phyloP scores from a whole-genome alignment of 2,113 vertebrate genomes.

The Cynopterus brachyotis region DNA sequence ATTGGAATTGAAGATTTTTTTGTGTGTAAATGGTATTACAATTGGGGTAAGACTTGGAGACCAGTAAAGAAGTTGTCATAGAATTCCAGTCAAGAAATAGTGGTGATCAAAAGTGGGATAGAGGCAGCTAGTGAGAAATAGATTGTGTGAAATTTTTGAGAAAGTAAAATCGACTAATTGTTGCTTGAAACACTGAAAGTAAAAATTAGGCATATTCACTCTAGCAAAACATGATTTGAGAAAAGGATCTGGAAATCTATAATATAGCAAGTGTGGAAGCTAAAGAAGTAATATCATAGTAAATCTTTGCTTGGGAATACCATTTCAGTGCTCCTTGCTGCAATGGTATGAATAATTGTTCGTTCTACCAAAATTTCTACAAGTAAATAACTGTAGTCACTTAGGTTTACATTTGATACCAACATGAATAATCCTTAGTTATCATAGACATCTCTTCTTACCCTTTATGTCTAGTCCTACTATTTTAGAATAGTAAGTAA shows the following conservation, averaged over 20 bases:
- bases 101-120: not conserved
- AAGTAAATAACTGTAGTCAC: not conserved
- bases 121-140: not conserved
- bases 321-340: not conserved
- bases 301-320: not conserved
- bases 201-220: not conserved
- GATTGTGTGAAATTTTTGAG: not conserved
- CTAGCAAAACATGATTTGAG: not conserved
- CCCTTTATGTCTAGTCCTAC: not conserved
- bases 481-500: not conserved
- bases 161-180: not conserved
- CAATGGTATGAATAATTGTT: not conserved
- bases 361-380: not conserved
- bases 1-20: not conserved
- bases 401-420: not conserved
- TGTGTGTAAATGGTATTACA: not conserved
- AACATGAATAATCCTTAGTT: not conserved
- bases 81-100: not conserved
- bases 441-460: not conserved
- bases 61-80: not conserved
- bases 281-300: not conserved
- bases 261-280: not conserved
- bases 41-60: not conserved
- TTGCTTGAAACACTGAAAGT: not conserved
- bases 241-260: not conserved